Conservation (phyloP, 2,797 vertebrate genomes). For the Cyclopterus lumpus region DNA sequence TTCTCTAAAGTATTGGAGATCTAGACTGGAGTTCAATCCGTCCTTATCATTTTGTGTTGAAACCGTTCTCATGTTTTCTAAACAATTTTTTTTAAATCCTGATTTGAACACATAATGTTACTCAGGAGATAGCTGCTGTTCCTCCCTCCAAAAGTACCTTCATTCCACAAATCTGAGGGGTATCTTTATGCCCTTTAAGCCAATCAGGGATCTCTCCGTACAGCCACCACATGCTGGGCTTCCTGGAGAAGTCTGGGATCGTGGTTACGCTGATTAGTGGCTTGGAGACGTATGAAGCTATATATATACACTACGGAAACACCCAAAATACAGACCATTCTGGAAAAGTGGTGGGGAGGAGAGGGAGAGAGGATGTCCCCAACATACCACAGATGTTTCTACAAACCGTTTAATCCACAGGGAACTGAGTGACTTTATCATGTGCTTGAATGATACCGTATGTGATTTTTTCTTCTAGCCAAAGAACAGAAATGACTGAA, state of each 20-base stretch:
- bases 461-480: constrained; percentile 21
- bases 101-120: constrained; percentile 1
- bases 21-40: too few species aligned
- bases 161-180: constrained; percentile 22
- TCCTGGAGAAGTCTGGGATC: constrained; percentile 62
- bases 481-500: constrained; percentile 4
- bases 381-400: constrained; percentile 67
- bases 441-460: constrained; percentile 38
- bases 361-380: constrained; percentile 7
- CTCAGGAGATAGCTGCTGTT: constrained; percentile 10
- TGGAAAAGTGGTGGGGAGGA: constrained; percentile 25
- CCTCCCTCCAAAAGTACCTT: constrained; percentile 16
- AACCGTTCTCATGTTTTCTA: neutral
- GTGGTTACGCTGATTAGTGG: constrained; percentile 71
- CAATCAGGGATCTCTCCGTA: constrained; percentile 34
- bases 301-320: constrained; percentile 58
- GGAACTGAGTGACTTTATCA: constrained; percentile 37
- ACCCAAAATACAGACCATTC: constrained; percentile 64
- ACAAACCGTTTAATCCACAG: constrained; percentile 43
- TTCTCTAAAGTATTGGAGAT: neutral
- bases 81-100: constrained; percentile 13
- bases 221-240: constrained; percentile 48
- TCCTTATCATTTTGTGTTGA: neutral
- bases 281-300: constrained; percentile 53
- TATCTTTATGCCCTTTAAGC: constrained; percentile 48